Conservation (phyloP, 2,888 invertebrate genomes). For the Isoperla grammatica region DNA sequence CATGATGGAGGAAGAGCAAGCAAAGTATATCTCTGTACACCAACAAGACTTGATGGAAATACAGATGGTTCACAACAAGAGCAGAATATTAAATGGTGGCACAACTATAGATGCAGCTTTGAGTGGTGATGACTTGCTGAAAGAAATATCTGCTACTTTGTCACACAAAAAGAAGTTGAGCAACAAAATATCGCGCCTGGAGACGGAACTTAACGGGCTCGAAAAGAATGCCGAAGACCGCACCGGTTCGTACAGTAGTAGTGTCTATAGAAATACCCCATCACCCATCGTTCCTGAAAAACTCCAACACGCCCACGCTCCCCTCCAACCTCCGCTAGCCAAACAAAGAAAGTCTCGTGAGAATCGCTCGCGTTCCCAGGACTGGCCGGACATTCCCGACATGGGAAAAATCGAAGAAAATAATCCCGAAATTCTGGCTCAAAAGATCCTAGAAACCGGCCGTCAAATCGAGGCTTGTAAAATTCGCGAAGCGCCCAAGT, state of each 20-base stretch:
- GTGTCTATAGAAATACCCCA: slow-evolving; percentile 39
- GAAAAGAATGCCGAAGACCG: slow-evolving; percentile 66
- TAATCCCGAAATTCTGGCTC: slow-evolving; percentile 83
- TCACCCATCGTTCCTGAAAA: slow-evolving; percentile 37
- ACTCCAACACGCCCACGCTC: slow-evolving; percentile 24
- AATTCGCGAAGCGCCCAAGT: slow-evolving; percentile 30
- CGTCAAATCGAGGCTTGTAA: slow-evolving; percentile 84
- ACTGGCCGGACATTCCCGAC: slow-evolving; percentile 89
- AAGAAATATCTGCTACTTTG: slow-evolving; percentile 80
- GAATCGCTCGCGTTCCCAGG: slow-evolving; percentile 74
- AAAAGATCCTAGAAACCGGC: slow-evolving; percentile 85
- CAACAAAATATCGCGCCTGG: slow-evolving; percentile 68
- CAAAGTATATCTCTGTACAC: slow-evolving; percentile 64
- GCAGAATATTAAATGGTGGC: slow-evolving; percentile 32
- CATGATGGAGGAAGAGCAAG: slow-evolving; percentile 70
- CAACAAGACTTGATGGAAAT: slow-evolving; percentile 26
- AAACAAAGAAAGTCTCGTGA: slow-evolving; percentile 59
- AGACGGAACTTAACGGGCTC: slow-evolving; percentile 68
- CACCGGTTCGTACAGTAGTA: slow-evolving; percentile 43
- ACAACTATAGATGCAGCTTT: slow-evolving; percentile 48
- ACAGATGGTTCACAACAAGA: slow-evolving; percentile 34
- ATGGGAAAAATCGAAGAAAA: slow-evolving; percentile 87
- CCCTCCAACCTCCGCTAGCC: slow-evolving; percentile 15
- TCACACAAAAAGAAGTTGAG: slow-evolving; percentile 79
- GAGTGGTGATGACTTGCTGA: slow-evolving; percentile 75